Evolutionary conservation across 1,140 invertebrate species (phyloP).

Genomic region (Pteromalus puparum): DNA sequence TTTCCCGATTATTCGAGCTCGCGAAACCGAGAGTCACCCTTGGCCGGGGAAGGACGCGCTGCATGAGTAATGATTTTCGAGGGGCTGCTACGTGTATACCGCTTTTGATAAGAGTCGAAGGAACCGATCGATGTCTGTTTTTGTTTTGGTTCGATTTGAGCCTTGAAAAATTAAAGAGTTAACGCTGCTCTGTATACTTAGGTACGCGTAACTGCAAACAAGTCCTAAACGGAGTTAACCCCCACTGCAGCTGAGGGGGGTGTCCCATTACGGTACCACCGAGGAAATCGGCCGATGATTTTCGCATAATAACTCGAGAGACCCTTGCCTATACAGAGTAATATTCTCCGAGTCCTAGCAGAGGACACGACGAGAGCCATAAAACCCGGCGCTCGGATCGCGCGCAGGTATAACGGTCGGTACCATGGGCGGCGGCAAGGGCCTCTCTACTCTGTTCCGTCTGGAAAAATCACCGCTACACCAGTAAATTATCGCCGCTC

Average conservation of each 20-base stretch:
- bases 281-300: constrained; percentile 19
- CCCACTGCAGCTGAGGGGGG: not conserved
- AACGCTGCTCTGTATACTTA: not conserved
- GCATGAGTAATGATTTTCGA: no score
- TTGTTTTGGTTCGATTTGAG: no score
- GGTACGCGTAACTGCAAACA: not conserved
- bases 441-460: not conserved
- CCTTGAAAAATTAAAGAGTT: not conserved
- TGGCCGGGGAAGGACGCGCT: not conserved
- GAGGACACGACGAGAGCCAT: not conserved
- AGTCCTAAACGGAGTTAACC: constrained; percentile 19
- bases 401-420: constrained; percentile 3
- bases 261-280: not conserved
- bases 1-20: not conserved
- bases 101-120: no score
- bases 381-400: not conserved
- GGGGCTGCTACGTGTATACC: no score
- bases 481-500: constrained; percentile 52
- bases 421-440: not conserved
- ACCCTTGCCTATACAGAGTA: not conserved
- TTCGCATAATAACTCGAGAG: constrained; percentile 17
- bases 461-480: constrained; percentile 49
- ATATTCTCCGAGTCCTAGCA: not conserved
- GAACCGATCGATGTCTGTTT: no score
- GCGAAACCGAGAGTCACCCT: not conserved